A percentile compares a stretch with the other conserved stretches of the same genome.
Evolutionary conservation across 2,113 vertebrate species (phyloP).

Genomic region (Gorsachius goisagi): DNA sequence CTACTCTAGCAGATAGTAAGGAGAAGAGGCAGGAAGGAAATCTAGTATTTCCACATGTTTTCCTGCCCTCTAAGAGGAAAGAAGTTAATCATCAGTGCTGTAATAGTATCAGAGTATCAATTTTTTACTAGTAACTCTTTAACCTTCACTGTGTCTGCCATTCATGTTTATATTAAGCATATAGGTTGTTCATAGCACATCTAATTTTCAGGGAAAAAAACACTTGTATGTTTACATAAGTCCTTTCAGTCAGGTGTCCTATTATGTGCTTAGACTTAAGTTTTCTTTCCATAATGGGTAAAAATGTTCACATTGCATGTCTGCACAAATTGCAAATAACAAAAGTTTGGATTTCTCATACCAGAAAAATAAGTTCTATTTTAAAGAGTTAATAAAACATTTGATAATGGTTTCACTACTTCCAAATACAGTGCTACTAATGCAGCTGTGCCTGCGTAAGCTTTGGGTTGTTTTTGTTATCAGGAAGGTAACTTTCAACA

Average conservation of each 20-base stretch:
- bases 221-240: rapidly evolving
- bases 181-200: background rate
- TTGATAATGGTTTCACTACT: background rate
- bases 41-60: background rate
- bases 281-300: background rate
- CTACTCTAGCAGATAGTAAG: background rate
- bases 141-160: background rate
- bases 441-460: background rate
- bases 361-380: background rate
- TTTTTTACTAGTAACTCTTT: background rate
- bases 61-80: background rate
- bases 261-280: background rate
- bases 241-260: background rate
- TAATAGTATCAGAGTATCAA: background rate
- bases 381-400: background rate
- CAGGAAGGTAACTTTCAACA: background rate
- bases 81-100: background rate
- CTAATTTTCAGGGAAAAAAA: background rate
- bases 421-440: background rate
- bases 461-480: background rate
- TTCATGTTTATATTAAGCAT: background rate
- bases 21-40: background rate
- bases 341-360: background rate
- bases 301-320: background rate
- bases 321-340: background rate